Percentiles rank a stretch among this genome's conserved stretches.
phyloP scores from a whole-genome alignment of 2,113 vertebrate genomes.

The Serinus canaria region DNA sequence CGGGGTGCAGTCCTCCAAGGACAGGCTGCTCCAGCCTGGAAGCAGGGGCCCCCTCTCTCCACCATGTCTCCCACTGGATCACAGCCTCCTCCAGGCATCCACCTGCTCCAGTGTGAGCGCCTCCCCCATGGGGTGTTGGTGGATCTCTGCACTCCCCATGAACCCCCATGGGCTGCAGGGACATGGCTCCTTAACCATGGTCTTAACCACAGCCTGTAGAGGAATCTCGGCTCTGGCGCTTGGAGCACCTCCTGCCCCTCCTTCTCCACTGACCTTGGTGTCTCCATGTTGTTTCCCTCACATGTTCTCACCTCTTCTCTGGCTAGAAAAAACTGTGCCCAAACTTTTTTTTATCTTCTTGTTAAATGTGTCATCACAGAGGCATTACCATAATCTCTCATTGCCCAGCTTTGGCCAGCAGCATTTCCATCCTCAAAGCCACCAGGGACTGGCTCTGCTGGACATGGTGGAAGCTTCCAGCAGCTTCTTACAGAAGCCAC shows the following conservation, averaged over 20 bases:
- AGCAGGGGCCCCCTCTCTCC: fast-evolving
- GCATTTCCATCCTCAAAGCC: background rate
- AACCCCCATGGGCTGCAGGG: background rate
- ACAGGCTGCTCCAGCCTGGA: background rate
- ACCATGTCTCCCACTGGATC: fast-evolving
- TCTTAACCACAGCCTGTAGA: fast-evolving
- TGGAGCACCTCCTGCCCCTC: background rate
- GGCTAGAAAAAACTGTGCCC: background rate
- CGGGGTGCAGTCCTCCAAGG: fast-evolving
- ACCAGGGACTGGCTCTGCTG: background rate
- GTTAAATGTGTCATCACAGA: background rate
- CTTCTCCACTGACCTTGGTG: background rate
- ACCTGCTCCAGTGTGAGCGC: fast-evolving
- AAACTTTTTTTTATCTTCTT: background rate
- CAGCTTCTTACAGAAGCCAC: background rate
- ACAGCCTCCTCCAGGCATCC: background rate
- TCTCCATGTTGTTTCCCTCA: background rate
- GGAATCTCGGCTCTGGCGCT: fast-evolving
- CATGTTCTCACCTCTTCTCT: background rate
- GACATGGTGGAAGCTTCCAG: background rate
- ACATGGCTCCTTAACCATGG: no score
- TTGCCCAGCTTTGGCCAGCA: background rate
- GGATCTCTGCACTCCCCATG: fast-evolving
- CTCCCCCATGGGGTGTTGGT: fast-evolving
- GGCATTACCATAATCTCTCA: fast-evolving